Evolutionary conservation across 2,888 invertebrate species (phyloP).

Genomic region (Clepsis dumicolana): DNA sequence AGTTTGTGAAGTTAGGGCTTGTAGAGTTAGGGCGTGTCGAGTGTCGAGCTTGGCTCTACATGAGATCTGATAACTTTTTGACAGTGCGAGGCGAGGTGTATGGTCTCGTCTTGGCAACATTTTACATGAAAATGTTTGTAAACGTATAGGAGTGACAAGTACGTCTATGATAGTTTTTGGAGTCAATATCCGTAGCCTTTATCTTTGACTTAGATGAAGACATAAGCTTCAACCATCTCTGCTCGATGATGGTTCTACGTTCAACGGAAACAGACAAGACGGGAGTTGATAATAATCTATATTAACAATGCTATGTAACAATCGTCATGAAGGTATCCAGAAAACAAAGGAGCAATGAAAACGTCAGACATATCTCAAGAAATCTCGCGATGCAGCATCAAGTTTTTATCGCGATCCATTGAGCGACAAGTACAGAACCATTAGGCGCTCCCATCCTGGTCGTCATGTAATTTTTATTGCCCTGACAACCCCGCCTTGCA

Average conservation of each 20-base stretch:
- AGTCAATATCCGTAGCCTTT: neutral
- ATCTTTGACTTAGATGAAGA: too few relatives aligned
- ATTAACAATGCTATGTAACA: neutral
- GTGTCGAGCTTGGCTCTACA: too few relatives aligned
- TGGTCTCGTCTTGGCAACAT: too few relatives aligned
- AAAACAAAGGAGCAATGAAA: constrained; percentile 34
- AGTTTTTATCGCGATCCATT: constrained; percentile 60
- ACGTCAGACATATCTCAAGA: constrained; percentile 20
- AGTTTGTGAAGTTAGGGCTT: too few relatives aligned
- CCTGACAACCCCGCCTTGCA: constrained; percentile 77
- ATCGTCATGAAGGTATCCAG: neutral
- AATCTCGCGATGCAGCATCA: constrained; percentile 25
- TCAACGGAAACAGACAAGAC: neutral
- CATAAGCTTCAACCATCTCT: too few relatives aligned
- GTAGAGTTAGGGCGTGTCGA: too few relatives aligned
- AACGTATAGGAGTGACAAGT: too few relatives aligned
- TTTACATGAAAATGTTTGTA: too few relatives aligned
- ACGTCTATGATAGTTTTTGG: too few relatives aligned
- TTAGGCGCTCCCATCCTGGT: constrained; percentile 81
- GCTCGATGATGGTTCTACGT: neutral
- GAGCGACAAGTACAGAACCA: constrained; percentile 58
- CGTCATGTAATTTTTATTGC: constrained; percentile 81
- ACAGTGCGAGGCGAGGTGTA: too few relatives aligned
- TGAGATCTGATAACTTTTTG: too few relatives aligned
- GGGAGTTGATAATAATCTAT: neutral